Base-by-base conservation (phyloP, 2,113 vertebrate species). In the Cathartes aura region DNA sequence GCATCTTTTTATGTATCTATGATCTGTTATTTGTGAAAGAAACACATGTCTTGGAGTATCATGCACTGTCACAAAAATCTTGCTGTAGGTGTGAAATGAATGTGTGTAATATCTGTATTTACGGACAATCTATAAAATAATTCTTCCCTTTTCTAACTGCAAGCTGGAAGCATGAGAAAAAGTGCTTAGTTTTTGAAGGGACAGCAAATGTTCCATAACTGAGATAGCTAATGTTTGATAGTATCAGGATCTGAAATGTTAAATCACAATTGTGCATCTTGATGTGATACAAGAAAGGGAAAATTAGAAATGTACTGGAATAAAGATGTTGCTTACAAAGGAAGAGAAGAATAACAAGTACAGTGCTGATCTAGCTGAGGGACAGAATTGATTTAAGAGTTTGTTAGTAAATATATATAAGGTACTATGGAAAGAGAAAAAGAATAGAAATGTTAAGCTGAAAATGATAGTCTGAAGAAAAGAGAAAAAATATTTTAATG, bases 71-170 rank as follows among this genome's bases (percentile, higher is more conserved):
- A 85, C 21, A 18, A 17, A 64, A 66, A 73, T 83, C 71, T 88
- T 76, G 32, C 59, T 95, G 78, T 90, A 76, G 82, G 74, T 93
- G 56, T 91, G 87, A 96, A 96, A 74, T 42, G 32, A 83, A 55
- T 72, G 59, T 62, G 40, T 84, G 58, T 66, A 58, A 47, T 75
- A 32, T 58, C 82, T 94, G 52, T 90, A n/a, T 86, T 92, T 93
- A 68, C 76, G 55, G 45, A 47, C 30, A 70, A 36, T 21, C 52
- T 23, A 15, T 64, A 50, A 93, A 73, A 67, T 34, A 75, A 55
- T 81, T 84, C 24, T 94, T 81, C 26, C 21, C 11, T 53, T 72
- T 85, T 21, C 63, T 52, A 78, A 68, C 40, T 29, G 21, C 73
- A 76, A 75, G 55, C 67, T 87, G 53, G 38, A 58, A 81, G 16